These are phyloP conservation scores for Labrus mixtus DNA, from an alignment of 2,113 vertebrate species.

Conservation along the genomic window DNA sequence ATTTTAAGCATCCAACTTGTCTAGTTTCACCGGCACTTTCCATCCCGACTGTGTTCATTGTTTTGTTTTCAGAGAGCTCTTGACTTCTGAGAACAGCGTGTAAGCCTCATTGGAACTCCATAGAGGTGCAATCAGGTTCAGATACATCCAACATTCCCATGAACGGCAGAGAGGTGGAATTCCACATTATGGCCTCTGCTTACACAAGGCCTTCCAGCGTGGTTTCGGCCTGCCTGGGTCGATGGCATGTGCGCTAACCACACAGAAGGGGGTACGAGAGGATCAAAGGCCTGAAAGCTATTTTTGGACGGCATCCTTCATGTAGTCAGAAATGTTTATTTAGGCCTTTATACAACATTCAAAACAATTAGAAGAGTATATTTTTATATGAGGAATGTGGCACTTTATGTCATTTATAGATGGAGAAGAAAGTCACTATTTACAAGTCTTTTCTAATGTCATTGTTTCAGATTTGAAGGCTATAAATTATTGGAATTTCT, in stretches of 20 bases:
- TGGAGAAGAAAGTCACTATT: constrained; percentile 72
- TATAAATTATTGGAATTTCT: constrained; percentile 73
- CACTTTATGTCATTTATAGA: constrained; percentile 85
- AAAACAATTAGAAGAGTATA: constrained; percentile 82
- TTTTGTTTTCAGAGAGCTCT: constrained; percentile 66
- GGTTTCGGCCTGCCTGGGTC: constrained; percentile 77
- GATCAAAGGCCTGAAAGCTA: constrained; percentile 75
- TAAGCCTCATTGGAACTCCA: constrained; percentile 63
- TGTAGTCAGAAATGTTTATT: constrained; percentile 82
- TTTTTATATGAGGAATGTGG: constrained; percentile 86
- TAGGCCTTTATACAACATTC: constrained; percentile 78
- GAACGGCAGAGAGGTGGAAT: constrained; percentile 74
- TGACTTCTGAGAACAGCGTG: constrained; percentile 56
- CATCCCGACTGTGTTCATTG: constrained; percentile 54
- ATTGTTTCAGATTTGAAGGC: constrained; percentile 68
- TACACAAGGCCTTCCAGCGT: constrained; percentile 78
- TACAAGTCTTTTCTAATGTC: constrained; percentile 70
- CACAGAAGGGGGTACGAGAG: constrained; percentile 71
- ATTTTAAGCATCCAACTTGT: constrained; percentile 65
- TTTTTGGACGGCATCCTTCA: constrained; percentile 78
- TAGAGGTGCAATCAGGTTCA: constrained; percentile 70
- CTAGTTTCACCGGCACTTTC: constrained; percentile 49
- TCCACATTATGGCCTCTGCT: constrained; percentile 78
- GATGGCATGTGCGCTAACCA: constrained; percentile 79
- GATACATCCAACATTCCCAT: constrained; percentile 76